These are phyloP conservation scores for Isurus oxyrinchus DNA, from an alignment of 2,113 vertebrate genomes.

Conservation along the genomic window DNA sequence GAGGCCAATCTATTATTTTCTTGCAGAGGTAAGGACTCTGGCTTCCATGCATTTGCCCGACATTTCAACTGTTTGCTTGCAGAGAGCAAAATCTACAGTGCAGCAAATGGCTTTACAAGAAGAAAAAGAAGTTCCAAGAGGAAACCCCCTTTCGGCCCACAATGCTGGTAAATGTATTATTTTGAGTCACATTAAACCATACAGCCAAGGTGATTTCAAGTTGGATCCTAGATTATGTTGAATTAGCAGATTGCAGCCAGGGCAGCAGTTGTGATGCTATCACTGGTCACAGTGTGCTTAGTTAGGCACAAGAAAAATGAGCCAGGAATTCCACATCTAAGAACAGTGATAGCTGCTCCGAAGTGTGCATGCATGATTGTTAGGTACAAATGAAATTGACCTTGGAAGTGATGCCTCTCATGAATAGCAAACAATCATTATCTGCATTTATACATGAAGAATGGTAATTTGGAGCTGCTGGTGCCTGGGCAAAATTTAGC, in stretches of 20 bases:
- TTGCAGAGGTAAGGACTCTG: background rate
- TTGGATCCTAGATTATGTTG: background rate
- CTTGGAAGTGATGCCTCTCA: background rate
- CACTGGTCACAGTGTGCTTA: background rate
- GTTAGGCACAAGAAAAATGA: background rate
- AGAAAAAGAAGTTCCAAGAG: background rate
- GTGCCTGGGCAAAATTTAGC: background rate
- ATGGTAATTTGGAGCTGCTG: background rate
- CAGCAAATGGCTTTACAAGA: background rate
- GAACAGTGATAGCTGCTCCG: background rate
- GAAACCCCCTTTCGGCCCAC: background rate
- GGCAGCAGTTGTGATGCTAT: background rate
- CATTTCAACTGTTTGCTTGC: background rate
- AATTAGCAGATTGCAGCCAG: background rate
- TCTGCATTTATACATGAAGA: background rate
- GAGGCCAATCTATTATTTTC: background rate
- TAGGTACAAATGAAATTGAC: background rate
- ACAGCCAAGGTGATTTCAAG: background rate
- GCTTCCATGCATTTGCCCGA: background rate
- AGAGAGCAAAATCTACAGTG: background rate
- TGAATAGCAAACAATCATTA: background rate
- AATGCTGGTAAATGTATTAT: background rate
- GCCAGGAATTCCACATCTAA: background rate
- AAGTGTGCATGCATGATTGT: background rate
- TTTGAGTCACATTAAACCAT: background rate